Base-by-base conservation (phyloP, 1,140 invertebrate genomes). In the Ceratoteleas bidentatus region DNA sequence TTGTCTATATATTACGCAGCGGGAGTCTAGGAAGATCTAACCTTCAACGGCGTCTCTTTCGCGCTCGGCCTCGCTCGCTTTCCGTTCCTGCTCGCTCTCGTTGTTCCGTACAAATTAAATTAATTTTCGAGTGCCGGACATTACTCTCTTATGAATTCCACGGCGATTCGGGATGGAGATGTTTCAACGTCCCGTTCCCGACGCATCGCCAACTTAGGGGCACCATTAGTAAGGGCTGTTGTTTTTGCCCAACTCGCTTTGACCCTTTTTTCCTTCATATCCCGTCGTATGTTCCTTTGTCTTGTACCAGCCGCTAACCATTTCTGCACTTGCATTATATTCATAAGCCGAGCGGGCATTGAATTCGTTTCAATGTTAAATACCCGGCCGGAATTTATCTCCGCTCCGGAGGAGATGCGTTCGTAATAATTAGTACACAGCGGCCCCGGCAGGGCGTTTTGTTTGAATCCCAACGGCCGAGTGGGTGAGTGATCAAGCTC, bases 41-140 rank as follows among this genome's bases (percentile, higher is more conserved):
- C 68, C 70, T 68, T 62, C 65, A 7, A 0, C 13, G 34, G 9
- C 56, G 6, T 69, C 62, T 50, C 16, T 16, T 6, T 65, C 9
- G 10, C 36, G 14, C 9, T 36, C 45, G n/a, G n/a, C n/a, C n/a
- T n/a, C n/a, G n/a, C n/a, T n/a, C n/a, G n/a, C n/a, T n/a, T n/a
- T n/a, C n/a, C n/a, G 15, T 10, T 84, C 82, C 53, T 16, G 10
- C 40, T 73, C 61, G 57, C 74, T 72, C 78, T 75, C 62, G 68
- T 74, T 84, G 74, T 78, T 75, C 77, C 79, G 85, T 81, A 87
- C 87, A 87, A 88, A 88, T 87, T 87, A 86, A 88, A 87, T 87
- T 84, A 86, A 87, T 86, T 87, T 85, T 66, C 80, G 73, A 85
- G 64, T 78, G 77, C 53, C 84, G 73, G 72, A 69, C 83, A 86